Base-by-base conservation (phyloP, 2,113 vertebrate genomes). In the Bujurquina vittata region DNA sequence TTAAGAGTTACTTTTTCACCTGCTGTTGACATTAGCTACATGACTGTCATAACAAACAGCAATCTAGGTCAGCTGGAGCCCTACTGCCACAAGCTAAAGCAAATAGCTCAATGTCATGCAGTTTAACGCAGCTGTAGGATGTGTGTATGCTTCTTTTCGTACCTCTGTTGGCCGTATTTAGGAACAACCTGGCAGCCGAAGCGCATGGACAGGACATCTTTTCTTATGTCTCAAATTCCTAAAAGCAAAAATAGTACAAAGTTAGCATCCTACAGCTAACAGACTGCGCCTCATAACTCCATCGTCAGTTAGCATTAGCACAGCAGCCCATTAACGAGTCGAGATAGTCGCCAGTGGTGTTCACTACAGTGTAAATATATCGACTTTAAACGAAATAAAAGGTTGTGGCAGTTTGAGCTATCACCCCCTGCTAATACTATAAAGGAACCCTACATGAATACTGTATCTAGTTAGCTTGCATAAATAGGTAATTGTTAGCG, bases 131-230 rank as follows among this genome's bases (percentile, higher is more conserved):
- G 62, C 23, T 23, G 74, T 46, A 67, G 15, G 40, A 35, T 18
- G 2, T 1, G 10, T 20, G 40, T 54, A 7, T 14, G 6, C 18
- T 58, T 23, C 2, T 4, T 52, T 72, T 84, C 91, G 90, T 85
- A 96, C 95, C 95, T 94, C 94, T 94, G 22, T 95, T 92, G 2
- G 93, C 94, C 18, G 94, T 92, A 83, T 86, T 93, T 4, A 96
- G 78, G 22, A 96, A 88, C 85, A 95, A 75, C 81, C 94, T 93
- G 74, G 89, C 95, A 77, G 94, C 95, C 43, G 95, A 93, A n/a
- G 93, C 86, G 67, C 95, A 95, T 4, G 94, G 88, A 74, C 96
- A 95, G 84, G 95, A 95, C 96, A 96, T 96, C 81, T 89, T 57
- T 20, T 69, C 79, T 75, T 80, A 81, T 52, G 58, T 75, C 18